Conservation (phyloP, 1,140 invertebrate genomes). For the Calephelis nemesis region DNA sequence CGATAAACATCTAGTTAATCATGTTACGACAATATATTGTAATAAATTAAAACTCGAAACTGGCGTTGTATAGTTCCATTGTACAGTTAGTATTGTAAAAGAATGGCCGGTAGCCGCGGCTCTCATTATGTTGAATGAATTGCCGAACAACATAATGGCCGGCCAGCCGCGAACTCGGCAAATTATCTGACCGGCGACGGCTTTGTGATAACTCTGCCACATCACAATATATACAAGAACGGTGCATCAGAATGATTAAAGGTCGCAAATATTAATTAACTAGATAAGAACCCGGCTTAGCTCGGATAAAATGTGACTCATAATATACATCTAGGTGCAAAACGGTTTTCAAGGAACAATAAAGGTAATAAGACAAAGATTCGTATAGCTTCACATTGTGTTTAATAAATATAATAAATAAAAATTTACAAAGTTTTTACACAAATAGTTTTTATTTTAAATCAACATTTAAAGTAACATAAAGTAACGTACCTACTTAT, state of each 20-base stretch:
- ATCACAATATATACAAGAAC: constrained; percentile 26
- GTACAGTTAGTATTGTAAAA: constrained; percentile 43
- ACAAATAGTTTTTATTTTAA: too few species aligned
- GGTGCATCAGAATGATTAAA: constrained; percentile 1
- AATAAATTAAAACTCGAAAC: constrained; percentile 30
- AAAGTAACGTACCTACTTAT: too few species aligned
- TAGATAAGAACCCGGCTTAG: too few species aligned
- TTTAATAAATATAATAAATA: too few species aligned
- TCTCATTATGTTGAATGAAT: constrained; percentile 72
- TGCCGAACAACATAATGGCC: constrained; percentile 63
- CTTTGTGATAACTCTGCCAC: constrained; percentile 60
- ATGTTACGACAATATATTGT: constrained; percentile 18
- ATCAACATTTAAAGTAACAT: too few species aligned
- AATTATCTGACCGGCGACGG: constrained; percentile 68
- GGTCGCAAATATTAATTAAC: not conserved
- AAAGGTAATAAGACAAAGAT: too few species aligned
- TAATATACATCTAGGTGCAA: too few species aligned
- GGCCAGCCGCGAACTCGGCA: constrained; percentile 53
- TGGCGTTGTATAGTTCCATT: constrained; percentile 25
- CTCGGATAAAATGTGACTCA: too few species aligned
- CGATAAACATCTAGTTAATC: not conserved
- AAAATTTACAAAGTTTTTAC: too few species aligned
- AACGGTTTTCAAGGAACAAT: too few species aligned
- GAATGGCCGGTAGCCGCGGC: constrained; percentile 55
- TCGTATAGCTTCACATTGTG: too few species aligned